Evolutionary conservation across 2,113 vertebrate species (phyloP).

Genomic region (Psittacus erithacus): DNA sequence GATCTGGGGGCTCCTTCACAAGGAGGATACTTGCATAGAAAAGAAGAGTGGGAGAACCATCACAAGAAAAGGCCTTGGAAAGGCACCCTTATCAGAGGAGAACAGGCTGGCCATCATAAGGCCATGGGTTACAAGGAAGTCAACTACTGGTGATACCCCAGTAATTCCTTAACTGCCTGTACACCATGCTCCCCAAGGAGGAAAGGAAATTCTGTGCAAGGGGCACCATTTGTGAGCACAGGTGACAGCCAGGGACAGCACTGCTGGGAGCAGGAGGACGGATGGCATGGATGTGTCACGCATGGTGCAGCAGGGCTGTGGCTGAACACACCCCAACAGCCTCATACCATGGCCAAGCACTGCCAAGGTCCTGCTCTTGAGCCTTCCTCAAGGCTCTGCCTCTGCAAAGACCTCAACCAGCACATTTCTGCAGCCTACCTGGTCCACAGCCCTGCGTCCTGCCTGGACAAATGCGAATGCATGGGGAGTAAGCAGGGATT

Average conservation of each 20-base stretch:
- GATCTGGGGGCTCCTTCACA: too few relatives aligned
- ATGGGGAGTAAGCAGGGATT: background rate
- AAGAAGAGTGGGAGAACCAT: too few relatives aligned
- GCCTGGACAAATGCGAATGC: background rate
- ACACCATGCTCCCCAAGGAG: background rate
- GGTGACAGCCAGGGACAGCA: background rate
- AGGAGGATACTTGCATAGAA: too few relatives aligned
- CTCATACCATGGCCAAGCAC: background rate
- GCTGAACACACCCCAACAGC: fast-evolving
- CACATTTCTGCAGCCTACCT: background rate
- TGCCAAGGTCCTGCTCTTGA: background rate
- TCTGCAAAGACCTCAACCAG: background rate
- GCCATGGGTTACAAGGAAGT: too few relatives aligned
- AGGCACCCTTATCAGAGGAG: too few relatives aligned
- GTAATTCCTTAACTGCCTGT: background rate
- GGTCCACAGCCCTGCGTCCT: background rate
- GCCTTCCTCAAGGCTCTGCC: background rate
- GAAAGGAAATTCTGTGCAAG: background rate
- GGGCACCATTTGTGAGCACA: background rate
- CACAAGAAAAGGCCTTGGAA: too few relatives aligned
- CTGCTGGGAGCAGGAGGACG: background rate
- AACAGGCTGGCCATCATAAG: too few relatives aligned
- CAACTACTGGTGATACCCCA: too few relatives aligned
- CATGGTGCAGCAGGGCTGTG: background rate
- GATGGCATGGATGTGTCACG: fast-evolving